Evolutionary conservation across 2,888 invertebrate genomes (phyloP), one percentile per base, ranked within the genome.

Genomic region (Melanargia galathea): DNA sequence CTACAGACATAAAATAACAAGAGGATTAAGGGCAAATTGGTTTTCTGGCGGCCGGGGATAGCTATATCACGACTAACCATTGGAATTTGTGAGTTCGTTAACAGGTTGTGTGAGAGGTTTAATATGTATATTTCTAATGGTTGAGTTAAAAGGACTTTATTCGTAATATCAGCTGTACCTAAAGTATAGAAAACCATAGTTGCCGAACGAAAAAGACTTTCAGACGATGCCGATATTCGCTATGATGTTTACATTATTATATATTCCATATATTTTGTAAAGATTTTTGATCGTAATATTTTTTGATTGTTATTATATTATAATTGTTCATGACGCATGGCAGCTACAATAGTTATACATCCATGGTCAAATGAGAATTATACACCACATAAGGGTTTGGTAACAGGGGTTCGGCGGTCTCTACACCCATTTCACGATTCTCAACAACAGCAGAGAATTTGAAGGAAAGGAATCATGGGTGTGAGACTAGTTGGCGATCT

Each of bases 261-360:
- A 62, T 56, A 55, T 62, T 55, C 52, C 55, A 62, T 60, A 63
- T 54, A 54, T 57, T 63, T 52, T 63, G 52, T 60, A 58, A 46
- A 26, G 26, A 57, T 65, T 51, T 64, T 60, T 56, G 48, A 60
- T 38, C 59, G 46, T 57, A 58, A 63, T 66, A 63, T 60, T 66
- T 65, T 66, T 66, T 57, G 57, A 57, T 26, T 57, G 46, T 57
- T 57, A 13, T 46, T 46, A 46, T 46, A 18, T 7, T 55, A 65
- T 52, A 11, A 59, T 65, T 63, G 66, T 66, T 63, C 63, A 49
- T 66, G 66, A 57, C 49, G 48, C 30, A 59, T 52, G 56, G 56
- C 60, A 63, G 58, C 55, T 56, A 56, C 56, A 52, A 60, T 30
- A 20, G 35, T 49, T 13, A 52, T 54, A 62, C 40, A 48, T 54